Evolutionary conservation across 2,888 invertebrate genomes (phyloP).

Genomic region (Cerceris ruficornis): DNA sequence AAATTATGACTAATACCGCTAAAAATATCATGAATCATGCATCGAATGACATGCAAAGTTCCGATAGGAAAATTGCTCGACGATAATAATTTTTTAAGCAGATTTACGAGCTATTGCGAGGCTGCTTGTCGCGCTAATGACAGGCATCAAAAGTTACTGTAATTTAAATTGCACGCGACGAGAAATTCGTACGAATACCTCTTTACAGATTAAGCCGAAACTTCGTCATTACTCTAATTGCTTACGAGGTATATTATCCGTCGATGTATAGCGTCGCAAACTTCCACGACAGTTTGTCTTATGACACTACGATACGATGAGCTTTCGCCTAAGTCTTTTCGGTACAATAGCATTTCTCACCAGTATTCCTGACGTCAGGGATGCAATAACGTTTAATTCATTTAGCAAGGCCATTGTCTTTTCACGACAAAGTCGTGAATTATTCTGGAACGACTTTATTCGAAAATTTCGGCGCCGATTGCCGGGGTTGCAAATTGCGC

Average conservation of each 20-base stretch:
- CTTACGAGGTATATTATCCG: constrained; percentile 53
- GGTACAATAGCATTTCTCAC: constrained; percentile 1
- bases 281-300: constrained; percentile 59
- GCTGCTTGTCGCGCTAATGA: neutral
- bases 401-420: neutral
- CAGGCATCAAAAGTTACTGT: constrained; percentile 54
- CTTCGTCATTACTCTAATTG: constrained; percentile 75
- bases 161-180: constrained; percentile 47
- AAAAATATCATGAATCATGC: too few species aligned
- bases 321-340: constrained; percentile 37
- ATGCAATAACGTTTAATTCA: constrained; percentile 10
- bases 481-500: neutral
- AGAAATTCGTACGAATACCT: constrained; percentile 48
- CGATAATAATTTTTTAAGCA: too few species aligned
- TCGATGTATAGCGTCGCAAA: constrained; percentile 47
- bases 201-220: constrained; percentile 67
- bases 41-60: too few species aligned
- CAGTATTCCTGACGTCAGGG: neutral
- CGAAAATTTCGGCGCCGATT: neutral
- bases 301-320: constrained; percentile 46
- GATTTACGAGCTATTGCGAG: too few species aligned
- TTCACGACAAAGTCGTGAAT: neutral
- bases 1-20: too few species aligned
- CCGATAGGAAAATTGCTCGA: too few species aligned
- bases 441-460: neutral